Evolutionary conservation across 2,797 vertebrate genomes (phyloP).

Genomic region (Aeoliscus strigatus): DNA sequence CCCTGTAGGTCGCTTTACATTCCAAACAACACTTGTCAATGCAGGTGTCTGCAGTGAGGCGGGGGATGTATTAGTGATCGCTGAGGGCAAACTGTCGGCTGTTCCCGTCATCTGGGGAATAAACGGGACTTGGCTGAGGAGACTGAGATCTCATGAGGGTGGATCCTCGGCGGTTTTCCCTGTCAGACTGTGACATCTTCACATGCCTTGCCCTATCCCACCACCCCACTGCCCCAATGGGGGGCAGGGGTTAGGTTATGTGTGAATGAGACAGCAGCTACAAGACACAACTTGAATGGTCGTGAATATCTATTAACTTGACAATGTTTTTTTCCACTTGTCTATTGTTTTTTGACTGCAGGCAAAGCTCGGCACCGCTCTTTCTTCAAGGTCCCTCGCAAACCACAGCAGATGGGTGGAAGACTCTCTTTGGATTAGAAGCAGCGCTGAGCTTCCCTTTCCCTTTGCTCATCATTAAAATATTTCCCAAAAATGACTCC

Average conservation of each 20-base stretch:
- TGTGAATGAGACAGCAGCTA: too few relatives aligned
- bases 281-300: constrained; percentile 36
- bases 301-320: constrained; percentile 58
- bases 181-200: too few relatives aligned
- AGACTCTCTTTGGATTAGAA: constrained; percentile 56
- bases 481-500: constrained; percentile 1
- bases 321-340: constrained; percentile 39
- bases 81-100: constrained; percentile 49
- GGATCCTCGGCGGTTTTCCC: too few relatives aligned
- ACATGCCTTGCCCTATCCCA: too few relatives aligned
- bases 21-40: constrained; percentile 51
- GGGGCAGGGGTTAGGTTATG: too few relatives aligned
- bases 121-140: constrained; percentile 52
- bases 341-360: constrained; percentile 47
- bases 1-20: constrained; percentile 55
- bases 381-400: constrained; percentile 58
- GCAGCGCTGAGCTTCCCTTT: constrained; percentile 47
- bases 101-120: constrained; percentile 43
- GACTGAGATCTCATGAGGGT: constrained; percentile 53
- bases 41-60: constrained; percentile 27
- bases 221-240: too few relatives aligned
- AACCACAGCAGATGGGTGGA: constrained; percentile 55
- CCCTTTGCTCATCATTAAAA: constrained; percentile 48
- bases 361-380: constrained; percentile 42
- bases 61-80: constrained; percentile 58